Conservation (phyloP, 2,888 invertebrate species). For the Folsomia candida region DNA sequence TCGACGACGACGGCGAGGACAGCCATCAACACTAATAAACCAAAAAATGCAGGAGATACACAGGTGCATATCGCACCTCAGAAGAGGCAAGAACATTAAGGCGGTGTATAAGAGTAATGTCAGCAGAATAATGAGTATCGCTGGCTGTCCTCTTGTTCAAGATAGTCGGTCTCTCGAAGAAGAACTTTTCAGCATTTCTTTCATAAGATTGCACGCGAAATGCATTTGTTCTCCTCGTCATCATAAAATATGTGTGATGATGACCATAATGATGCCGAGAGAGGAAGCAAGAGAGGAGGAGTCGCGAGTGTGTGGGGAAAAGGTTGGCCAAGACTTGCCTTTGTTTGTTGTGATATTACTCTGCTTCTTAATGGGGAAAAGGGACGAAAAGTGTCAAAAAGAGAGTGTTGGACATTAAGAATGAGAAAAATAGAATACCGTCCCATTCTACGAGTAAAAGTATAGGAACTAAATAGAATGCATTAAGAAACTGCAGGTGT, state of each 20-base stretch:
- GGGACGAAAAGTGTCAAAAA: slow-evolving; percentile 16
- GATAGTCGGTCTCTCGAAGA: no score
- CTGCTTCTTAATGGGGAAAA: slow-evolving; percentile 3
- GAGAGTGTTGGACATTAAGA: slow-evolving; percentile 22
- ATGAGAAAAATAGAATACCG: not conserved
- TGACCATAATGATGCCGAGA: not conserved
- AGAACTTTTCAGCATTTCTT: no score
- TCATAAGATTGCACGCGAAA: not conserved
- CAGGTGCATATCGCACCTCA: no score
- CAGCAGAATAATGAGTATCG: no score
- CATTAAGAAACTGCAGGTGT: slow-evolving; percentile 44
- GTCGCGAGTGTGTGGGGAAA: slow-evolving; percentile 9
- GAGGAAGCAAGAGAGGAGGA: not conserved
- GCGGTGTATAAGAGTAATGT: no score
- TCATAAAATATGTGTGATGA: slow-evolving; percentile 13
- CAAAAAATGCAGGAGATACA: no score
- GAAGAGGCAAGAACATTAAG: no score
- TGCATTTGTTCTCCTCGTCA: slow-evolving; percentile 12
- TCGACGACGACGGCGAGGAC: no score
- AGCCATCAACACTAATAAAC: no score
- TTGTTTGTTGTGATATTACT: slow-evolving; percentile 25
- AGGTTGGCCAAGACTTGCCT: slow-evolving; percentile 9
- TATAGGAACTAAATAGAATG: slow-evolving; percentile 27
- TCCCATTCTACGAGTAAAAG: no score
- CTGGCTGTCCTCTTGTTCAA: no score